Evolutionary conservation across 2,113 vertebrate species (phyloP), one percentile per base, ranked within the genome.

Genomic region (Pseudolaguvia tuberculata): DNA sequence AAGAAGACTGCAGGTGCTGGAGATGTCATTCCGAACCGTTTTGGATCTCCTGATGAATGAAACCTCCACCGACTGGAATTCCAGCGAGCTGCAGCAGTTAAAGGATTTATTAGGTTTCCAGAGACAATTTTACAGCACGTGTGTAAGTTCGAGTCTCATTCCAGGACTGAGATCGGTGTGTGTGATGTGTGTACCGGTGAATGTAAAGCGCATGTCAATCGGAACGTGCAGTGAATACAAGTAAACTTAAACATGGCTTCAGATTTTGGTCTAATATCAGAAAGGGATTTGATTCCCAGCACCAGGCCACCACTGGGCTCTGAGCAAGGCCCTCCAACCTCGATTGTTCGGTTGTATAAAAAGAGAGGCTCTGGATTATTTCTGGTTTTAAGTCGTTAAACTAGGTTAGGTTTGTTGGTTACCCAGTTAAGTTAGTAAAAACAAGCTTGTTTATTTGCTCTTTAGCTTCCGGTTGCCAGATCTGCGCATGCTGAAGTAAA

Each of bases 21-120:
- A 75, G 39, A 29, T 69, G 29, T 35, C 56, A 2, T 78, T 75
- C 47, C 29, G 50, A 8, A 42, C 13, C 7, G 65, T 69, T 2
- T 72, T 35, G 35, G 72, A 78, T 25, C 71, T 82, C 27, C 71
- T 82, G 13, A 48, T 69, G 67, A 82, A 78, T 14, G 31, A 70
- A 14, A 6, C 1, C 9, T 66, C 5, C 17, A 39, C 53, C 10
- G 27, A 31, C 12, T 80, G 78, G 75, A 35, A 56, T 1, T 13
- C n/a, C 15, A 14, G 5, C 2, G 53, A 35, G 11, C 47, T 80
- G 2, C 6, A 18, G 3, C 21, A 67, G 1, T 56, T 79, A 20
- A 23, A 7, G 47, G 29, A 31, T 3, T 62, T 63, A 6, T 78
- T 82, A 4, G 2, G 56, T 27, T 11, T 42, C 1, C 69, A 78